Conservation (phyloP, 92 coral and sea anemone genomes). For the Actinernus sp. region DNA sequence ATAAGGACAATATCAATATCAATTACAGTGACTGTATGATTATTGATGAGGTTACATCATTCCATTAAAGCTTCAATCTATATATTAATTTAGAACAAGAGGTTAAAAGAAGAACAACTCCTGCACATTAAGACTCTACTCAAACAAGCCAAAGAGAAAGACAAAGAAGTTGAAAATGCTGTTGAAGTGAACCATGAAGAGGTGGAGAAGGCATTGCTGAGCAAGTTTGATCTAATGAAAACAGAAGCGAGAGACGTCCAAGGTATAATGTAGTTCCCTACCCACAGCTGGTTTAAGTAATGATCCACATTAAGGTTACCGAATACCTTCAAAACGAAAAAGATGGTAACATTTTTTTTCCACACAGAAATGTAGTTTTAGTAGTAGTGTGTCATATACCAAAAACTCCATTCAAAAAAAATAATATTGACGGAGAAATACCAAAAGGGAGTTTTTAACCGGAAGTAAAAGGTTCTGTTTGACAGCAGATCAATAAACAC, state of each 20-base stretch:
- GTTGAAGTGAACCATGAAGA: slow-evolving; percentile 92
- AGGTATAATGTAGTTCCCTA: slow-evolving; percentile 37
- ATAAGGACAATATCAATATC: background rate
- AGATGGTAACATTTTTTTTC: too few species aligned
- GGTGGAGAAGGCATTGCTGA: slow-evolving; percentile 82
- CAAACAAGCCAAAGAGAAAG: slow-evolving; percentile 95
- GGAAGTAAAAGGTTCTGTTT: too few species aligned
- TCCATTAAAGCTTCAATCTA: background rate
- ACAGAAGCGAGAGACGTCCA: slow-evolving; percentile 64
- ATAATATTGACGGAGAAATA: too few species aligned
- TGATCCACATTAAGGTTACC: too few species aligned
- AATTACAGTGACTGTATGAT: background rate
- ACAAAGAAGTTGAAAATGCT: slow-evolving; percentile 90
- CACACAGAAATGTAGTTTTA: too few species aligned
- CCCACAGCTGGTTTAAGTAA: too few species aligned
- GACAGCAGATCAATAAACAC: too few species aligned
- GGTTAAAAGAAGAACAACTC: slow-evolving; percentile 90
- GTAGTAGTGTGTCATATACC: too few species aligned
- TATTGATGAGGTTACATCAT: background rate
- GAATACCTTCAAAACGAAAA: too few species aligned
- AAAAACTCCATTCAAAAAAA: too few species aligned
- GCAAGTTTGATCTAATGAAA: slow-evolving; percentile 80
- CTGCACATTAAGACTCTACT: slow-evolving; percentile 90
- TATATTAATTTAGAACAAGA: slow-evolving; percentile 74
- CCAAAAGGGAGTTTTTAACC: too few species aligned